Percentiles rank a stretch among this genome's conserved stretches.
Conservation (phyloP, 2,113 vertebrate species). For the Nesoenas mayeri region DNA sequence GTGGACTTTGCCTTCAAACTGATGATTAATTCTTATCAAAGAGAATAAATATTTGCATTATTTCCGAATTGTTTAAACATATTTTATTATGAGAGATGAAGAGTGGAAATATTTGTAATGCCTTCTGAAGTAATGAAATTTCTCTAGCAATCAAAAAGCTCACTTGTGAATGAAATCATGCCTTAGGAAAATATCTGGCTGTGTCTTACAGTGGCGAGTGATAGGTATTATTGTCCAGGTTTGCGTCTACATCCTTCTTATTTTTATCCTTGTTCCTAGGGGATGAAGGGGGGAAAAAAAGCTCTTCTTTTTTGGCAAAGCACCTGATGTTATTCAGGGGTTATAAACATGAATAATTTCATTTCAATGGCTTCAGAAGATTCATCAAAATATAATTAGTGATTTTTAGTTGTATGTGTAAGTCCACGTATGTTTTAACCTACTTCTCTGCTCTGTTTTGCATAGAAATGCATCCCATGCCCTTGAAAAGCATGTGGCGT, state of each 20-base stretch:
- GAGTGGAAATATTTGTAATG: not conserved
- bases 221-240: not conserved
- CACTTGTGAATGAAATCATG: not conserved
- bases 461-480: not conserved
- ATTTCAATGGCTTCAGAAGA: not conserved
- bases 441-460: not conserved
- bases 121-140: conserved; percentile 40
- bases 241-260: not conserved
- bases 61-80: not conserved
- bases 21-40: not conserved
- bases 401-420: not conserved
- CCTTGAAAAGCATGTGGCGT: not conserved
- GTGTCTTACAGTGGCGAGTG: not conserved
- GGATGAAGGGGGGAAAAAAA: too few relatives aligned
- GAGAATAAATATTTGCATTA: not conserved
- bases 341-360: not conserved
- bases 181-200: not conserved
- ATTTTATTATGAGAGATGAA: not conserved
- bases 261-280: not conserved
- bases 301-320: not conserved
- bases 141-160: conserved; percentile 4
- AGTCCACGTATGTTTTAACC: not conserved
- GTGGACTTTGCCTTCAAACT: not conserved
- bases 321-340: not conserved
- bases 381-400: not conserved